These are phyloP conservation scores for Pogona vitticeps DNA, from an alignment of 2,113 vertebrate species.

Conservation along the genomic window DNA sequence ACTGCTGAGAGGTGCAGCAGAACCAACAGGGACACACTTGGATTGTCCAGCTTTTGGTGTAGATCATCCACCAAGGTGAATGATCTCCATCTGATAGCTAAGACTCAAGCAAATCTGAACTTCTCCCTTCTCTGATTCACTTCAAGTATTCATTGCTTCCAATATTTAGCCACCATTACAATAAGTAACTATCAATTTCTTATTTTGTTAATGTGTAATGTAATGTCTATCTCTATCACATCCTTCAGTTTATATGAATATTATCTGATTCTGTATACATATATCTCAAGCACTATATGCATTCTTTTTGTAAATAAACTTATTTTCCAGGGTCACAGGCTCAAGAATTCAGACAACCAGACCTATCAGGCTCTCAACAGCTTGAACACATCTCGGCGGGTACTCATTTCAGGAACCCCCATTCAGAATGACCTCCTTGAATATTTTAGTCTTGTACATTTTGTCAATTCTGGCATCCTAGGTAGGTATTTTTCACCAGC, in stretches of 20 bases:
- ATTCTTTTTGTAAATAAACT: not conserved
- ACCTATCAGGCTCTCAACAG: slow-evolving; percentile 93
- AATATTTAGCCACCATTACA: not conserved
- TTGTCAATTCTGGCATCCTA: slow-evolving; percentile 93
- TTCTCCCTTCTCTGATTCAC: not conserved
- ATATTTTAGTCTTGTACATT: slow-evolving; percentile 98
- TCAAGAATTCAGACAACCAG: slow-evolving; percentile 98
- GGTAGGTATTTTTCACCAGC: slow-evolving; percentile 75
- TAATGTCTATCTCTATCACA: too few species aligned
- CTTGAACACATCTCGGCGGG: slow-evolving; percentile 87
- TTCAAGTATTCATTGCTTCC: not conserved
- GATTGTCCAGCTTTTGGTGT: too few species aligned
- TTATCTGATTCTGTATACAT: too few species aligned
- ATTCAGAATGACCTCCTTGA: slow-evolving; percentile 98
- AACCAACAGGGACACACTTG: too few species aligned
- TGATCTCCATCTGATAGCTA: too few species aligned
- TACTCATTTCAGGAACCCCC: slow-evolving; percentile 95
- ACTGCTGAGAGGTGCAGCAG: too few species aligned
- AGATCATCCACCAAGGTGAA: too few species aligned
- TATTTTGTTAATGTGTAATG: not conserved
- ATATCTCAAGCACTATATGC: not conserved
- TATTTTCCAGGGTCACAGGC: slow-evolving; percentile 86
- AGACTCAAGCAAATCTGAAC: too few species aligned
- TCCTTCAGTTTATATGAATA: too few species aligned
- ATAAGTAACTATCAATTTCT: not conserved